These are phyloP conservation scores for Vandiemenella viatica DNA, from an alignment of 2,888 invertebrate genomes.

Conservation along the genomic window DNA sequence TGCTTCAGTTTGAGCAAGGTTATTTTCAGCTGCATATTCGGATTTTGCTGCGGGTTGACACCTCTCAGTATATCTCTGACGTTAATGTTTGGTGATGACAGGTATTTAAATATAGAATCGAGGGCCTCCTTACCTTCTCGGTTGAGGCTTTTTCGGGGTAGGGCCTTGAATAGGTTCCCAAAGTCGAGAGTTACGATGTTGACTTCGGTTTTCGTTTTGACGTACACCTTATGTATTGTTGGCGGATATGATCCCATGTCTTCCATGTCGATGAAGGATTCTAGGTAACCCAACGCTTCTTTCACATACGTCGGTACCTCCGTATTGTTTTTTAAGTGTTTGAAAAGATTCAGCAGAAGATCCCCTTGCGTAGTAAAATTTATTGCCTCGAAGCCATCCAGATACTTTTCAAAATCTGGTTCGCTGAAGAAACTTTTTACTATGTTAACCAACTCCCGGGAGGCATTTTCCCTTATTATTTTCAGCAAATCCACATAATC, in stretches of 20 bases:
- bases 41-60: not conserved
- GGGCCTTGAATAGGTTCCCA: constrained; percentile 2
- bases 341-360: not conserved
- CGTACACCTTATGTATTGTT: constrained; percentile 4
- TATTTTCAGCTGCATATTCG: constrained; percentile 3
- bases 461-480: constrained; percentile 5
- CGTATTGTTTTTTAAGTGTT: not conserved
- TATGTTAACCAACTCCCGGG: not conserved
- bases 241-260: constrained; percentile 5
- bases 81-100: constrained; percentile 1
- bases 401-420: not conserved
- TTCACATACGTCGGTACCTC: not conserved
- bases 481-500: constrained; percentile 4
- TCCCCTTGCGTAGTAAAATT: constrained; percentile 6
- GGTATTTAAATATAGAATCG: constrained; percentile 6
- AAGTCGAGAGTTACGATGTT: constrained; percentile 6
- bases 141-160: constrained; percentile 3
- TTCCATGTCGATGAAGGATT: constrained; percentile 4
- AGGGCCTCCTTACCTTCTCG: constrained; percentile 3
- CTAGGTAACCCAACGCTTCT: not conserved
- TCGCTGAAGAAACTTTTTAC: constrained; percentile 2
- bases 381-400: constrained; percentile 3
- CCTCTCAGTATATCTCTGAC: constrained; percentile 5
- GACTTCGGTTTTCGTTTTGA: constrained; percentile 4
- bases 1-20: constrained; percentile 3